Conservation (phyloP, 2,797 vertebrate species). For the Protonibea diacanthus region DNA sequence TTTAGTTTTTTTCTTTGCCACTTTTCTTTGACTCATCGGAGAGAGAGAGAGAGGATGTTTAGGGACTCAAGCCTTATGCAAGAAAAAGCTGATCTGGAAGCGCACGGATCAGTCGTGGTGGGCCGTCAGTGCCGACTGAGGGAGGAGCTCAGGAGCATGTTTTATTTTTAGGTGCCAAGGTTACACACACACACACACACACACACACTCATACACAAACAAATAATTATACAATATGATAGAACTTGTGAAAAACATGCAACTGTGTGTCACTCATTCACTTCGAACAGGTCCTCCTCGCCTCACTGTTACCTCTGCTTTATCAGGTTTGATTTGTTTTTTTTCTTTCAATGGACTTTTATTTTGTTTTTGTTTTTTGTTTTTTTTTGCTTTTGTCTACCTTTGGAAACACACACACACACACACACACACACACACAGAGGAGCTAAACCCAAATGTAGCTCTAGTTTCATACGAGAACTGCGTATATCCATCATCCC, state of each 20-base stretch:
- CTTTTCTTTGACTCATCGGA: constrained; percentile 45
- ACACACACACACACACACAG: constrained; percentile 70
- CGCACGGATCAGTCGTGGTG: constrained; percentile 45
- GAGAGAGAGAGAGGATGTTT: constrained; percentile 49
- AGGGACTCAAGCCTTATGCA: constrained; percentile 80
- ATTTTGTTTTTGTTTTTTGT: constrained; percentile 55
- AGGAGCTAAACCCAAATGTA: constrained; percentile 77
- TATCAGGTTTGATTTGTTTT: constrained; percentile 66
- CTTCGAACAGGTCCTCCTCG: constrained; percentile 53
- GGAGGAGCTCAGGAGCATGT: constrained; percentile 75
- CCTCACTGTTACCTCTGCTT: constrained; percentile 76
- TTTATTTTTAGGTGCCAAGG: constrained; percentile 81
- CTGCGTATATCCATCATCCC: constrained; percentile 53
- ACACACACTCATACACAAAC: constrained; percentile 37
- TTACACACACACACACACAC: constrained; percentile 47
- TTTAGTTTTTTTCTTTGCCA: constrained; percentile 28
- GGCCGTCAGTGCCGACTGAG: constrained; percentile 72
- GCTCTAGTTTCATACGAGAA: constrained; percentile 68
- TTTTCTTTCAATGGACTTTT: constrained; percentile 46
- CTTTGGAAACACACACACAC: constrained; percentile 72
- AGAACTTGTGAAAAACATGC: constrained; percentile 51
- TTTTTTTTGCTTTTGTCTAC: constrained; percentile 80
- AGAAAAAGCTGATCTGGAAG: constrained; percentile 63
- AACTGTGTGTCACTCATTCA: constrained; percentile 51
- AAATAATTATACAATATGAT: constrained; percentile 31